A percentile compares a stretch with the other conserved stretches of the same genome.
Evolutionary conservation across 2,113 vertebrate species (phyloP).

Genomic region (Hystrix brachyura): DNA sequence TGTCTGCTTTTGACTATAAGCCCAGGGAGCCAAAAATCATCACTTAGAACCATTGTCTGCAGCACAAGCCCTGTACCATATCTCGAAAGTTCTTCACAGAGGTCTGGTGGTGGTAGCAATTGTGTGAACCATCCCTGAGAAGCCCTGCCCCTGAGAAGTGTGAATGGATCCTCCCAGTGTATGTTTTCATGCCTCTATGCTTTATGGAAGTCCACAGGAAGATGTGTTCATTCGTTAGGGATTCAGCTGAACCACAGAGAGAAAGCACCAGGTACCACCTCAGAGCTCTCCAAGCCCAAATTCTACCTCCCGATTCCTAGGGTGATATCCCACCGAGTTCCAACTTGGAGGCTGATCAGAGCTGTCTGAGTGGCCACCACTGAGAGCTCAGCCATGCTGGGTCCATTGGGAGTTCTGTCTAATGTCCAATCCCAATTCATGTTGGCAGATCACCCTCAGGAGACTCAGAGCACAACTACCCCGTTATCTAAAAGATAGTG

Average conservation of each 20-base stretch:
- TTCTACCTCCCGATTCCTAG: not conserved
- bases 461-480: not conserved
- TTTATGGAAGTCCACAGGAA: not conserved
- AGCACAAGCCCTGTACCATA: not conserved
- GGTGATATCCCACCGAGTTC: not conserved
- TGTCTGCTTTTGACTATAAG: not conserved
- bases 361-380: not conserved
- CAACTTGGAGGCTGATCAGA: not conserved
- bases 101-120: not conserved
- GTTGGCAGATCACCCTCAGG: not conserved
- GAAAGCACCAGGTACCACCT: not conserved
- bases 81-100: not conserved
- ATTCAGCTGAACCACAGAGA: not conserved
- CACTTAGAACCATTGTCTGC: not conserved
- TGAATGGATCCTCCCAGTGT: not conserved
- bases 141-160: not conserved
- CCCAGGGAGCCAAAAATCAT: not conserved
- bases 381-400: not conserved
- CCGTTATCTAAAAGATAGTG: not conserved
- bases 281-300: not conserved
- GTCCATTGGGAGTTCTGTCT: not conserved
- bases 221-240: not conserved
- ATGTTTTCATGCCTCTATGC: not conserved
- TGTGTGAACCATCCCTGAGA: accelerated
- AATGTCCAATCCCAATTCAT: not conserved